phyloP scores from a whole-genome alignment of 53 echinoderm and acorn worm species.

The Antedon mediterranea region DNA sequence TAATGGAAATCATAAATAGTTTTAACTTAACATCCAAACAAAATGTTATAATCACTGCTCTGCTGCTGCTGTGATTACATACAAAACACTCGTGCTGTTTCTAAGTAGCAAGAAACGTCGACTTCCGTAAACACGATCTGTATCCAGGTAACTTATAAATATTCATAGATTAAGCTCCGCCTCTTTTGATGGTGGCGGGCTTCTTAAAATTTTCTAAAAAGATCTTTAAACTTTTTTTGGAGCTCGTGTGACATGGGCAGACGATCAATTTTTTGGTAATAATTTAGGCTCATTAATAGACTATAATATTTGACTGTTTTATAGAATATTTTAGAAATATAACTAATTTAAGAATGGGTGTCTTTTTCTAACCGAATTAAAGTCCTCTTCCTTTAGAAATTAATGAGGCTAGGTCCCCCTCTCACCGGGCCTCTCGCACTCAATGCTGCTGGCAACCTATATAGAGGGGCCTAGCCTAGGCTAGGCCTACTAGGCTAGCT shows the following conservation, averaged over 20 bases:
- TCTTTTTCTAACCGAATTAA: no score
- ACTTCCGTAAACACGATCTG: not conserved
- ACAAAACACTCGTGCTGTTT: not conserved
- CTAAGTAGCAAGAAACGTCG: not conserved
- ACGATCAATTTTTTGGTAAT: no score
- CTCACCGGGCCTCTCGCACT: no score
- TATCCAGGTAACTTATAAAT: not conserved
- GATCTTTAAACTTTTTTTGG: not conserved
- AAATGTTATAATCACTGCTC: not conserved
- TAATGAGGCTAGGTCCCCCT: not conserved
- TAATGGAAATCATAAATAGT: no score
- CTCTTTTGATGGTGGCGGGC: not conserved
- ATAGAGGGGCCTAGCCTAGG: not conserved
- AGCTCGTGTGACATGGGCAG: not conserved
- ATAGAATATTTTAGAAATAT: no score
- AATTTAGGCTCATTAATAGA: not conserved
- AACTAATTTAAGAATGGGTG: no score
- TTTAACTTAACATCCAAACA: not conserved
- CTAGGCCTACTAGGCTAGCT: no score
- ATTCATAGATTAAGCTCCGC: not conserved
- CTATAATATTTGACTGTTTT: no score
- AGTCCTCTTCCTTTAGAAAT: no score
- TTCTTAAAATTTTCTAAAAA: not conserved
- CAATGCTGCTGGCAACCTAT: no score
- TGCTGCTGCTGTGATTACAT: no score